phyloP scores from a whole-genome alignment of 2,113 vertebrate species.

The Otolemur garnettii region DNA sequence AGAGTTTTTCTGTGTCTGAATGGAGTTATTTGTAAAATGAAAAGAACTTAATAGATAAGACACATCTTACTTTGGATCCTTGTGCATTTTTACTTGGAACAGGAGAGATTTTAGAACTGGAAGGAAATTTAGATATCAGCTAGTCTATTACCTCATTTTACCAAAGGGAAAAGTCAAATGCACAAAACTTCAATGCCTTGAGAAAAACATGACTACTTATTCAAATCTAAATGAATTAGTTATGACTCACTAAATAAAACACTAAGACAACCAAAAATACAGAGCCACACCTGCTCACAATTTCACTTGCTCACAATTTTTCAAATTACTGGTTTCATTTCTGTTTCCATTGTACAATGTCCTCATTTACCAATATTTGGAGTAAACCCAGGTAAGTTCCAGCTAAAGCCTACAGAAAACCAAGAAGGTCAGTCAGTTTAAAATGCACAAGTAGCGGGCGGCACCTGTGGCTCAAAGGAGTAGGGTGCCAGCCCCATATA shows the following conservation, averaged over 20 bases:
- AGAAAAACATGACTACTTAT: background rate
- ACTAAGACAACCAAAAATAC: background rate
- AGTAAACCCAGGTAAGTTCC: conserved; percentile 37
- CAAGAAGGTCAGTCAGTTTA: no score
- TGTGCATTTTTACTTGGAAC: conserved; percentile 35
- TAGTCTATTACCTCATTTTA: conserved; percentile 20
- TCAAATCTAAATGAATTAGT: conserved; percentile 6
- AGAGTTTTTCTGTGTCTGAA: background rate
- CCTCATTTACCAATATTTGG: background rate
- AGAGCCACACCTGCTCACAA: conserved; percentile 20
- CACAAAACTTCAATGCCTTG: background rate
- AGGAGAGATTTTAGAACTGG: conserved; percentile 11
- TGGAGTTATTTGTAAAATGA: conserved; percentile 26
- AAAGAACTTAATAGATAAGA: conserved; percentile 48
- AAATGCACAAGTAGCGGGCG: background rate
- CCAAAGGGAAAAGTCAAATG: conserved; percentile 9
- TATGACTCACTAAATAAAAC: conserved; percentile 35
- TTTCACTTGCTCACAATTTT: background rate
- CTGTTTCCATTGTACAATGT: background rate
- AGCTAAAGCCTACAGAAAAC: conserved; percentile 38
- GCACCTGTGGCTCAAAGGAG: no score
- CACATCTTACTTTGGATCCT: background rate
- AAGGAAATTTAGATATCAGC: conserved; percentile 19
- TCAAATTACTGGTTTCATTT: conserved; percentile 21
- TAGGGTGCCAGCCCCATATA: no score